Percentiles rank a stretch among this genome's conserved stretches.
These are phyloP conservation scores for Phalloptychus januarius DNA, from an alignment of 2,797 vertebrate species.

Conservation along the genomic window DNA sequence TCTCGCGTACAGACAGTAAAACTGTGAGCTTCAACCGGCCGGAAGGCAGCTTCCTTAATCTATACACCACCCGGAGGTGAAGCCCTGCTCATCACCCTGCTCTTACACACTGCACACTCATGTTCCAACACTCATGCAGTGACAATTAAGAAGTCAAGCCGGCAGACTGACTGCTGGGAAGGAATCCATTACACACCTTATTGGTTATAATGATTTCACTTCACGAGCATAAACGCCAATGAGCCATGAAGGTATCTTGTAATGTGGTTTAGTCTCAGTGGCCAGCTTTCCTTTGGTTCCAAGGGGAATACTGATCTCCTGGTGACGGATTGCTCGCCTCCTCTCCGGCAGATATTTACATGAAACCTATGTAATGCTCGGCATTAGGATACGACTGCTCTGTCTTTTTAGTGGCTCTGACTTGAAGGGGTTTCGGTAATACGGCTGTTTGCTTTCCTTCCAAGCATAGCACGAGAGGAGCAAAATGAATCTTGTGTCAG, in stretches of 20 bases:
- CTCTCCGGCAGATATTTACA: conserved; percentile 34
- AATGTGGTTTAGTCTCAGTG: conserved; percentile 75
- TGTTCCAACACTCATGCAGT: conserved; percentile 56
- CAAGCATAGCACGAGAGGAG: conserved; percentile 18
- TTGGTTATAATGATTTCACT: conserved; percentile 85
- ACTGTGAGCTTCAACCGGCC: conserved; percentile 26
- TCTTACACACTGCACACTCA: conserved; percentile 37
- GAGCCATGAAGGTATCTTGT: conserved; percentile 80
- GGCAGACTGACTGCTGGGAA: conserved; percentile 72
- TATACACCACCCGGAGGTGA: conserved; percentile 40
- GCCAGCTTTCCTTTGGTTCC: conserved; percentile 69
- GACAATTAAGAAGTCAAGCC: conserved; percentile 80
- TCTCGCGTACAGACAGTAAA: conserved; percentile 15
- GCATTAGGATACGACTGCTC: conserved; percentile 22
- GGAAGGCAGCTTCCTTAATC: conserved; percentile 47
- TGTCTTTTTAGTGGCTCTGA: conserved; percentile 16
- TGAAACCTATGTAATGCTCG: conserved; percentile 24
- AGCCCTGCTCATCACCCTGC: conserved; percentile 23
- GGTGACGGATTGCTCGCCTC: conserved; percentile 47
- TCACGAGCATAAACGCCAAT: conserved; percentile 77
- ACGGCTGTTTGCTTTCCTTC: conserved; percentile 19
- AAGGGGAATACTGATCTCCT: conserved; percentile 75
- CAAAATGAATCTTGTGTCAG: conserved; percentile 4
- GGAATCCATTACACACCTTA: conserved; percentile 87
- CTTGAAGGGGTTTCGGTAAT: conserved; percentile 12